Conservation (phyloP, 2,113 vertebrate species). For the Ctenomys sociabilis region DNA sequence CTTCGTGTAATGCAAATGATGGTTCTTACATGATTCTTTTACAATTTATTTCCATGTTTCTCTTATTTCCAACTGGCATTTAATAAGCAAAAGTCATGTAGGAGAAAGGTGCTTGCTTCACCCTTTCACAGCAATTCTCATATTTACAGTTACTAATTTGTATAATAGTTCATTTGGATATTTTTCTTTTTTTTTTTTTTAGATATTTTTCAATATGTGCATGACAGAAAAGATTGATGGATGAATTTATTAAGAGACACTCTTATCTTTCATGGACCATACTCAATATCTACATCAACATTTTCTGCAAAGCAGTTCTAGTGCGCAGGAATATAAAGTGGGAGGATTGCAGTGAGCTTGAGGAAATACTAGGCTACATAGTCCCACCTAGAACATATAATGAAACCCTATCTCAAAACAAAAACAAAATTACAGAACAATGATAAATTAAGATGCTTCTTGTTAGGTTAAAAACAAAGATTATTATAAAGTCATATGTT, state of each 20-base stretch:
- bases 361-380: neutral
- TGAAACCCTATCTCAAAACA: neutral
- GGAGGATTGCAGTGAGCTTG: too few species aligned
- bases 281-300: neutral
- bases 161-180: neutral
- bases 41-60: neutral
- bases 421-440: neutral
- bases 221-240: neutral
- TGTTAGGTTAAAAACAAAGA: neutral
- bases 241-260: neutral
- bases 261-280: neutral
- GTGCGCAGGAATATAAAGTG: neutral
- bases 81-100: neutral
- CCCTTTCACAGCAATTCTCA: neutral
- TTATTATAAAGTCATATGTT: neutral
- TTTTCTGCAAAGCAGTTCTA: neutral
- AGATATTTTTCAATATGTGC: neutral
- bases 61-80: neutral
- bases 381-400: neutral
- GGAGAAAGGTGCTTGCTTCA: neutral
- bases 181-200: too few species aligned
- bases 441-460: neutral
- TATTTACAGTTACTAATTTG: neutral
- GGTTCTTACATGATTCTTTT: neutral
- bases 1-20: neutral